Evolutionary conservation across 2,113 vertebrate genomes (phyloP), one percentile per base, ranked within the genome.

Genomic region (Xenopus laevis): DNA sequence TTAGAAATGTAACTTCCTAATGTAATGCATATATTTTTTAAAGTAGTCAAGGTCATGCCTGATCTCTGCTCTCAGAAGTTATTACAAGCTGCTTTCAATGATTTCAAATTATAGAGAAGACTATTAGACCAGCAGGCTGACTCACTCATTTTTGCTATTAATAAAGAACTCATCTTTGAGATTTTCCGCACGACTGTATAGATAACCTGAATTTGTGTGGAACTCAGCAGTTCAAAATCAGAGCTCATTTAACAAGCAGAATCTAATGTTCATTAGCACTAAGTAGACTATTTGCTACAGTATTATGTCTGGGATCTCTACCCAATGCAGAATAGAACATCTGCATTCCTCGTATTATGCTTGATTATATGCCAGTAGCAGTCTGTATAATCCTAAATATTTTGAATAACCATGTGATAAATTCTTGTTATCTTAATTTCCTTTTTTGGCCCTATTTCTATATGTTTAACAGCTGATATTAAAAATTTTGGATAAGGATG

Each of bases 61-160:
- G 79, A 83, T 86, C 79, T 84, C 58, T 65, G 44, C 77, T 86
- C 75, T 52, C 80, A 81, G 76, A 89, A 79, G 69, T 87, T 78
- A 68, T 86, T 82, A 82, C 21, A 82, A 79, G 77, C 71, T 80
- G 33, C 70, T 88, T 90, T 80, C 78, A 81, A 72, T 79, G 55
- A 78, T 83, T 87, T 84, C 82, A 86, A 87, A 88, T 87, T 86
- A 87, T 80, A 72, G 53, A 55, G 61, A 79, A 87, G 78, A 85
- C 84, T 87, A 88, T 89, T 87, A 89, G 88, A 79, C 21, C 73
- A 82, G 67, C 47, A 73, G 85, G 81, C 81, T 83, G 73, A 83
- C 66, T 82, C 81, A 82, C 70, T 80, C 78, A 86, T 83, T 87
- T 55, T 79, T 79, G 66, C 79, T 84, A 80, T 86, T 86, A 89